Evolutionary conservation across 1,140 invertebrate genomes (phyloP).

Genomic region (Procambarus clarkii): DNA sequence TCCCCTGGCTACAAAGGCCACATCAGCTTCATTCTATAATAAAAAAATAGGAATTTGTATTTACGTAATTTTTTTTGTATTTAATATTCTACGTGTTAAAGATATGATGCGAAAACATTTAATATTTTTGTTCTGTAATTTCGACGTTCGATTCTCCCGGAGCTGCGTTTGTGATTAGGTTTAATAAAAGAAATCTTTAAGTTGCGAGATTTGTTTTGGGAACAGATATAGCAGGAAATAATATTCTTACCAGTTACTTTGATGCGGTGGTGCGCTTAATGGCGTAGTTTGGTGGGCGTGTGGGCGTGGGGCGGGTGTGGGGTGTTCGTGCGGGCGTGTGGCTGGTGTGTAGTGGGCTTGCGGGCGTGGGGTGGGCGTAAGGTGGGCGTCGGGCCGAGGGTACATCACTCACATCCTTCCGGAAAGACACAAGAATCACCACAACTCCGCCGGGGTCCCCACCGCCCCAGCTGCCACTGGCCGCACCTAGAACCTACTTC

Average conservation of each 20-base stretch:
- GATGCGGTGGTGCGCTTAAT: background rate
- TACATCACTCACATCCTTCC: constrained; percentile 49
- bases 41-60: too few species aligned
- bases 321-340: constrained; percentile 4
- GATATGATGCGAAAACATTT: too few species aligned
- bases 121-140: too few species aligned
- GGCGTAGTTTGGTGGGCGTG: background rate
- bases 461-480: background rate
- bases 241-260: background rate
- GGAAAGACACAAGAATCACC: constrained; percentile 4
- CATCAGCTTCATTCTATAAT: too few species aligned
- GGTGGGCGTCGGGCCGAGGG: constrained; percentile 19
- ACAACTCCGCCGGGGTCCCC: background rate
- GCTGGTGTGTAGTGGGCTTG: background rate
- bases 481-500: background rate
- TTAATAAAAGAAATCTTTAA: too few species aligned
- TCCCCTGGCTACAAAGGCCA: too few species aligned
- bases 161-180: background rate
- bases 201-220: too few species aligned
- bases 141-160: too few species aligned
- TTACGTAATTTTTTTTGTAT: too few species aligned
- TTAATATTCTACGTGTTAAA: too few species aligned
- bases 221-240: background rate
- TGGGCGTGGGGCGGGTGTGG: constrained; percentile 13
- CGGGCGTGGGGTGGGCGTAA: constrained; percentile 20